Conservation (phyloP, 2,888 invertebrate species). For the Coenonympha arcania region DNA sequence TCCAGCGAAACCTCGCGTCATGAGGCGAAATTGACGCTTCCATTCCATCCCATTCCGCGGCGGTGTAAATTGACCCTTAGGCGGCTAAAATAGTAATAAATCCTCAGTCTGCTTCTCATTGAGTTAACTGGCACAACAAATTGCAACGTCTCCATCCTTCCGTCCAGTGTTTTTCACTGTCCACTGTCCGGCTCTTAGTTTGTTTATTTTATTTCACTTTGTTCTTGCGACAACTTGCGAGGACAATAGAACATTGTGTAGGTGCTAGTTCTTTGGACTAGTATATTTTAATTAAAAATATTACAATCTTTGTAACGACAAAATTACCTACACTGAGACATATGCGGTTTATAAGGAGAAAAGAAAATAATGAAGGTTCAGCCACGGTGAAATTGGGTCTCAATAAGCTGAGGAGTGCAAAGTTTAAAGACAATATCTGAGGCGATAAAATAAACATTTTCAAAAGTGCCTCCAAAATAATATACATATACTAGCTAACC, state of each 20-base stretch:
- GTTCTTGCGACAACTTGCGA: not conserved
- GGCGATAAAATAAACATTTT: too few relatives aligned
- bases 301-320: not conserved
- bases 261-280: not conserved
- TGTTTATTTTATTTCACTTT: not conserved
- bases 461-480: too few relatives aligned
- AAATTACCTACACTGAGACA: too few relatives aligned
- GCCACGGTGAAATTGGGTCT: too few relatives aligned
- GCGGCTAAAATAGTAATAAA: slow-evolving; percentile 19
- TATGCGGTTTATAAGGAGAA: too few relatives aligned
- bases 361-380: too few relatives aligned
- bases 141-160: slow-evolving; percentile 27
- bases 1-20: not conserved
- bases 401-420: too few relatives aligned
- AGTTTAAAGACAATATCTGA: too few relatives aligned
- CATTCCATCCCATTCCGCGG: too few relatives aligned
- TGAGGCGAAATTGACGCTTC: not conserved
- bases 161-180: slow-evolving; percentile 29
- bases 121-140: slow-evolving; percentile 29
- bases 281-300: slow-evolving; percentile 1
- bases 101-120: slow-evolving; percentile 23
- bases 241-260: slow-evolving; percentile 1
- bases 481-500: too few relatives aligned
- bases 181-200: slow-evolving; percentile 23
- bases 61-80: too few relatives aligned